These are phyloP conservation scores for Amblyopsis rosae DNA, from an alignment of 2,113 vertebrate species.

Conservation along the genomic window DNA sequence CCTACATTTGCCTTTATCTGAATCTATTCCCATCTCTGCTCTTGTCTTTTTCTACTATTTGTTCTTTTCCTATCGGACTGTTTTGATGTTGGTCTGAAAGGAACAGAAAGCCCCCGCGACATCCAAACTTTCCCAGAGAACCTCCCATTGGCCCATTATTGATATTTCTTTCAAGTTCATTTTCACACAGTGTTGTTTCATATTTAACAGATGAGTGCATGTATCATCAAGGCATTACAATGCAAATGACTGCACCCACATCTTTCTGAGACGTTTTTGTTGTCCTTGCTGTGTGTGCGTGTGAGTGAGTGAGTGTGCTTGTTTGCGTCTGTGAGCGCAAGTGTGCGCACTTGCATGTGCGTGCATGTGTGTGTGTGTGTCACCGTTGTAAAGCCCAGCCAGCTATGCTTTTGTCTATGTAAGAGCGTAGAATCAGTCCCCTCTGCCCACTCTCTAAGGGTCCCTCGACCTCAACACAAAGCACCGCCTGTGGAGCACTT, in stretches of 20 bases:
- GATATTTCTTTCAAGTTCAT: conserved; percentile 73
- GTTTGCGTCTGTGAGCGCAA: conserved; percentile 6
- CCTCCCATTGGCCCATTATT: conserved; percentile 67
- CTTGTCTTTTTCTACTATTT: too few relatives aligned
- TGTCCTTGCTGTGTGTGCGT: conserved; percentile 44
- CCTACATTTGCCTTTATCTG: too few relatives aligned
- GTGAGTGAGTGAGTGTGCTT: conserved; percentile 22
- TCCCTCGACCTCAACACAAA: conserved; percentile 62
- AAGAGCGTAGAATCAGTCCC: conserved; percentile 43
- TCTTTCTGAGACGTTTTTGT: conserved; percentile 59
- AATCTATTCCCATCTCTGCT: too few relatives aligned
- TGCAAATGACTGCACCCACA: conserved; percentile 68
- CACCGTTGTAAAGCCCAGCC: conserved; percentile 33
- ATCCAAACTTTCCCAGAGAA: conserved; percentile 62
- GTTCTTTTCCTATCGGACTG: too few relatives aligned
- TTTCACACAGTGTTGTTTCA: conserved; percentile 74
- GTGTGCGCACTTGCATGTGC: conserved; percentile 17
- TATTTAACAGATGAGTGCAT: conserved; percentile 61
- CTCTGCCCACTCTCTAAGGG: conserved; percentile 56
- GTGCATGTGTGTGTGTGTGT: conserved; percentile 46
- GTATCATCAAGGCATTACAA: conserved; percentile 71
- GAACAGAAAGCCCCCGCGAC: conserved; percentile 47
- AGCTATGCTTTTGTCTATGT: conserved; percentile 30
- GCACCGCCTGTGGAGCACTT: conserved; percentile 63
- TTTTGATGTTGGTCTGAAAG: conserved; percentile 16